Evolutionary conservation across 2,888 invertebrate genomes (phyloP).

Genomic region (Chorisops tibialis): DNA sequence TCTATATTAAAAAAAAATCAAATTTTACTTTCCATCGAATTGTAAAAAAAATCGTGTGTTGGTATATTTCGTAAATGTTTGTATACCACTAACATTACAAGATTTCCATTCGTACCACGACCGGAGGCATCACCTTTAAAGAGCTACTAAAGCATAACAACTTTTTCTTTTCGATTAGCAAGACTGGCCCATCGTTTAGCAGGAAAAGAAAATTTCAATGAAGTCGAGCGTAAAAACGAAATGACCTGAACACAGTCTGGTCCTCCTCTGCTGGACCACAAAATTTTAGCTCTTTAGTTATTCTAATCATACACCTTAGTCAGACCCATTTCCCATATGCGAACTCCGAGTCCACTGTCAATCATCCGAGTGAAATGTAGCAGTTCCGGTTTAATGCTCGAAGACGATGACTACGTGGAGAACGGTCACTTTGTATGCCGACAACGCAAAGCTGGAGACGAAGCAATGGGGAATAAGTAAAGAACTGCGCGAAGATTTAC

Average conservation of each 20-base stretch:
- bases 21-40: constrained; percentile 14
- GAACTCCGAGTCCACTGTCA: constrained; percentile 17
- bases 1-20: not conserved
- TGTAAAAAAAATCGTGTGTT: not conserved
- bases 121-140: not conserved
- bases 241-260: not conserved
- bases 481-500: constrained; percentile 4
- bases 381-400: constrained; percentile 9
- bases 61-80: not conserved
- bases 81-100: not conserved
- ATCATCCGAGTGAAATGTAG: not conserved
- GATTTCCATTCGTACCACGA: not conserved
- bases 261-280: constrained; percentile 1
- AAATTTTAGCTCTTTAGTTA: constrained; percentile 2
- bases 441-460: not conserved
- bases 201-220: not conserved
- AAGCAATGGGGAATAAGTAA: not conserved
- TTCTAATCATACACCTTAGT: constrained; percentile 9
- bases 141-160: too few relatives aligned
- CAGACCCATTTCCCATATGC: constrained; percentile 19
- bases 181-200: not conserved
- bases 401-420: too few relatives aligned
- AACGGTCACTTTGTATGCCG: constrained; percentile 2
- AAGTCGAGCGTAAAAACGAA: not conserved
- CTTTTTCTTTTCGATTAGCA: too few relatives aligned